Base-by-base conservation (phyloP, 2,113 vertebrate genomes). In the Murina feae region DNA sequence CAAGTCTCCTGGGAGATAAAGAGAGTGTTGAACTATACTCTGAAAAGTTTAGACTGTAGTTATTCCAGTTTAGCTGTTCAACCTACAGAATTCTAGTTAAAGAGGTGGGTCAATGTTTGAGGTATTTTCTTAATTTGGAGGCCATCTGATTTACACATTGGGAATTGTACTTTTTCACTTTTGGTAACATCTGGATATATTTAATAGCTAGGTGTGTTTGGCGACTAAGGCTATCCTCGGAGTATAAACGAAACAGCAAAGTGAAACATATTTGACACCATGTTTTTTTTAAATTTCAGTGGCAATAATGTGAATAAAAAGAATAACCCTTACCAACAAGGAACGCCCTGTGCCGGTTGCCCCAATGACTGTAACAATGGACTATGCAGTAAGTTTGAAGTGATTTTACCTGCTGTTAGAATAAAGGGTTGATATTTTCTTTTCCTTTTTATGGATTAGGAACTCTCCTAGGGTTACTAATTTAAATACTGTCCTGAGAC, bases 311-410 rank as follows among this genome's bases (percentile, higher is more conserved):
- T 0, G n/a, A 30, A 0, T 37, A 94, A 20, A n/a, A 93, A 98
- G 69, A 51, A 1, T 1, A 98, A 65, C 6, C 98, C 98, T 65
- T 98, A 98, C 78, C 90, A 96, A 60, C 2, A 91, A 95, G 98
- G 98, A 93, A 0, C 35, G 7, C 90, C 97, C 25, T 98, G 98
- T 89, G 96, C 93, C 30, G 97, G 98, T 6, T 98, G 98, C 21
- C 98, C 98, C 21, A 2, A 1, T 1, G 30, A 95, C 55, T 98
- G 98, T 95, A 98, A 98, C 0, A 75, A 96, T 0, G 96, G 97
- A 80, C 76, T 98, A 11, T 98, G 98, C 96, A 98, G 98, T 98
- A 98, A 98, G 98, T 98, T 51, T 55, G n/a, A 72, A 49, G 0
- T n/a, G 10, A 78, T 90, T 90, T 79, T 23, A 58, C 2, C 93